Evolutionary conservation across 1,140 invertebrate species (phyloP).

Genomic region (Chlorops oryzae): DNA sequence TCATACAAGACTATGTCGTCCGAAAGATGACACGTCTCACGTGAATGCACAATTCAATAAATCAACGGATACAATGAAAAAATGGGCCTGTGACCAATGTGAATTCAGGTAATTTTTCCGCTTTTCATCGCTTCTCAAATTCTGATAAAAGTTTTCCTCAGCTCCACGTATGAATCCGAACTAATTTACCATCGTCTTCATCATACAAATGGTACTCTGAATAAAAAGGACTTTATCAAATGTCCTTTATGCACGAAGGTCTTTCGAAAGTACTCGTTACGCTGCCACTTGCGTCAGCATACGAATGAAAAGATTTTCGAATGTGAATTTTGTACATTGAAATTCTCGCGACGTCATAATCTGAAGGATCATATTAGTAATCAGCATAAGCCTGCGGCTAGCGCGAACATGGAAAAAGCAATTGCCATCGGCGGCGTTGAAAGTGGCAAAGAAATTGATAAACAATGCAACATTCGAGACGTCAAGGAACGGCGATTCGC

Average conservation of each 20-base stretch:
- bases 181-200: constrained; percentile 36
- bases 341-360: constrained; percentile 62
- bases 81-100: constrained; percentile 32
- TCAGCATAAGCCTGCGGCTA: constrained; percentile 48
- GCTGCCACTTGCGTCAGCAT: constrained; percentile 64
- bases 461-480: not conserved
- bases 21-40: constrained; percentile 26
- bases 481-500: constrained; percentile 36
- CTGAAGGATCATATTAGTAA: constrained; percentile 53
- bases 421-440: no score
- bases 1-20: constrained; percentile 58
- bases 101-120: constrained; percentile 16
- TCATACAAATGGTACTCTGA: constrained; percentile 36
- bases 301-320: constrained; percentile 72
- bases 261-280: constrained; percentile 62
- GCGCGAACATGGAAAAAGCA: no score
- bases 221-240: constrained; percentile 50
- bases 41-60: not conserved
- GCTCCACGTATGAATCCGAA: constrained; percentile 31
- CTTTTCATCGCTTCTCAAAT: not conserved
- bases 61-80: not conserved
- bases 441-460: no score
- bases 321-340: constrained; percentile 54
- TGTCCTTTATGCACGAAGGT: constrained; percentile 64
- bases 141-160: constrained; percentile 29